These are phyloP conservation scores for Drosophila conformis DNA, from an alignment of 2,888 invertebrate genomes.

Conservation along the genomic window DNA sequence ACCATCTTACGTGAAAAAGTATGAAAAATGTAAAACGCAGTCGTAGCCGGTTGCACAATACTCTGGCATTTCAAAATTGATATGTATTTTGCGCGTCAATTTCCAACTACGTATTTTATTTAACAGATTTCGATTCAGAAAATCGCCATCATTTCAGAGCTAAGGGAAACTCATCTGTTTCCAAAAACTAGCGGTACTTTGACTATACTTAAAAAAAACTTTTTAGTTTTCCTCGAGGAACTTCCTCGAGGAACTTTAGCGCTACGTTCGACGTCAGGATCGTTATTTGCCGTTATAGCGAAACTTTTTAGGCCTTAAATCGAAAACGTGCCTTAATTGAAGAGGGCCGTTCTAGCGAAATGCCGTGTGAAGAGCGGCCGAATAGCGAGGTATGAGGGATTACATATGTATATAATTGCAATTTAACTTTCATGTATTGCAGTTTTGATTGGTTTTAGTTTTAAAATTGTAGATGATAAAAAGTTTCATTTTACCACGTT, in stretches of 20 bases:
- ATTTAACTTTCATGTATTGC: background rate
- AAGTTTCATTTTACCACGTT: background rate
- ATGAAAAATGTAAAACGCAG: background rate
- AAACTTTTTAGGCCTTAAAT: too few relatives aligned
- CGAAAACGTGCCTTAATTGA: too few relatives aligned
- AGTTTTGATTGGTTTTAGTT: background rate
- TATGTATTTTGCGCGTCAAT: background rate
- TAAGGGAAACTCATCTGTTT: background rate
- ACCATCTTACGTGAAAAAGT: background rate
- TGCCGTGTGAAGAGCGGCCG: too few relatives aligned
- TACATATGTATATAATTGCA: background rate
- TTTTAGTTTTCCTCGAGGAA: background rate
- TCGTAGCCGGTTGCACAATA: background rate
- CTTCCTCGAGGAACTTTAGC: too few relatives aligned
- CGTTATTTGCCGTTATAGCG: too few relatives aligned
- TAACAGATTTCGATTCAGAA: background rate
- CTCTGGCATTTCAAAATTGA: background rate
- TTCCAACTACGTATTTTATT: background rate
- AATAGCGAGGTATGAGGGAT: too few relatives aligned
- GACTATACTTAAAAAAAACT: background rate
- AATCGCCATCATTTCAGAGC: background rate
- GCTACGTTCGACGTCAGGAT: too few relatives aligned
- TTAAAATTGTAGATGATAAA: background rate
- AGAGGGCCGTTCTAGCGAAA: too few relatives aligned
- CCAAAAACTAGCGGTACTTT: background rate